A percentile compares a stretch with the other conserved stretches of the same genome.
phyloP scores from a whole-genome alignment of 2,113 vertebrate species.

The Rhadina sibilatrix region DNA sequence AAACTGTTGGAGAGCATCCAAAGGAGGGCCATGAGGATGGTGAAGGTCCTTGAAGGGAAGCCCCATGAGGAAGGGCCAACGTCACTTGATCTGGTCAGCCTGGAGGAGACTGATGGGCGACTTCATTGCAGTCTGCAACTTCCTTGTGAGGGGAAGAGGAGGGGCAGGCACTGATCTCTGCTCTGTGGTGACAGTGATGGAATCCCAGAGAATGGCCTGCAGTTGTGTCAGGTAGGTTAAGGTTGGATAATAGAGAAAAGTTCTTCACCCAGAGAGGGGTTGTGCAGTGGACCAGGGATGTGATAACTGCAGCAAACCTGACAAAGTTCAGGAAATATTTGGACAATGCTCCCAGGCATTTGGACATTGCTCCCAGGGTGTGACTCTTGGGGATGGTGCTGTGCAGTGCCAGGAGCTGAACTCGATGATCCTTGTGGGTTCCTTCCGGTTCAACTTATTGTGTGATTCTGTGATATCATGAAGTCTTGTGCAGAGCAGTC shows the following conservation, averaged over 20 bases:
- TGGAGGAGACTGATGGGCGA: neutral
- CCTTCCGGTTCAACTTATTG: neutral
- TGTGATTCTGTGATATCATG: neutral
- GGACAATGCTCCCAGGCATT: neutral
- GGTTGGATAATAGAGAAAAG: neutral
- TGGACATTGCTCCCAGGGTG: no score
- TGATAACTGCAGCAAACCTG: neutral
- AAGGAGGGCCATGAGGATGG: neutral
- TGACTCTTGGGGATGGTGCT: neutral
- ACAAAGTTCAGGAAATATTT: neutral
- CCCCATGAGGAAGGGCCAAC: accelerated
- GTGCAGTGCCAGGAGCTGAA: neutral
- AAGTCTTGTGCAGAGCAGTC: neutral
- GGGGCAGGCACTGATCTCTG: neutral
- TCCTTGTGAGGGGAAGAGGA: neutral
- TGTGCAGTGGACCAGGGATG: no score
- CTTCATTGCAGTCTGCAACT: neutral
- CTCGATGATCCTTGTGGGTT: accelerated
- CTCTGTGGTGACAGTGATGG: no score
- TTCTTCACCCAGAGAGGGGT: neutral
- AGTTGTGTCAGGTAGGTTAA: neutral
- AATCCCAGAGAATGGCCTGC: no score
- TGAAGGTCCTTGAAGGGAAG: neutral
- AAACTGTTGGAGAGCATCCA: accelerated
- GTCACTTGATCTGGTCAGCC: neutral